Evolutionary conservation across 1,140 invertebrate species (phyloP).

Genomic region (Tetragnatha versicolor): DNA sequence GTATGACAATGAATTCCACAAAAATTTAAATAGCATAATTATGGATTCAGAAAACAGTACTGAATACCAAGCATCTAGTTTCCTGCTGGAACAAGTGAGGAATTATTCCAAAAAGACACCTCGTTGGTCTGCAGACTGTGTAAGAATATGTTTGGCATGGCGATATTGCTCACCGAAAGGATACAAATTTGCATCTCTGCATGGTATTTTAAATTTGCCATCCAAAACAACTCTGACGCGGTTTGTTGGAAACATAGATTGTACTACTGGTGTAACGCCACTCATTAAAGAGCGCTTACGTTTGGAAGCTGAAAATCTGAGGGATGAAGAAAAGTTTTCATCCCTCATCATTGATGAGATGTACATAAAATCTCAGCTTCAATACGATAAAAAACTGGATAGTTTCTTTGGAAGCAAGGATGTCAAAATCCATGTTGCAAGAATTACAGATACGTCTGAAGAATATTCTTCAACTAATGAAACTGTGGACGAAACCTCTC

Average conservation of each 20-base stretch:
- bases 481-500: neutral
- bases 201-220: neutral
- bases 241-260: neutral
- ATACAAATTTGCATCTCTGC: neutral
- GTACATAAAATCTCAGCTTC: neutral
- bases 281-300: neutral
- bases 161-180: neutral
- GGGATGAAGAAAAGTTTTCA: neutral
- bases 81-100: too few species aligned
- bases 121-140: too few species aligned
- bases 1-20: too few species aligned
- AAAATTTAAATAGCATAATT: too few species aligned
- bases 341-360: conserved; percentile 8
- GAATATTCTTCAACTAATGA: too few species aligned
- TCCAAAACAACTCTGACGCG: neutral
- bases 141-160: neutral
- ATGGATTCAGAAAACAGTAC: too few species aligned
- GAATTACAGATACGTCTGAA: too few species aligned
- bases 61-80: too few species aligned
- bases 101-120: too few species aligned
- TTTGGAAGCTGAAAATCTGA: neutral
- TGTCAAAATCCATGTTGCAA: too few species aligned
- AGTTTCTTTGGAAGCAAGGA: conserved; percentile 3
- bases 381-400: neutral
- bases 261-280: neutral